Conservation (phyloP, 2,113 vertebrate genomes). For the Stomatorhinus ivindoensis region DNA sequence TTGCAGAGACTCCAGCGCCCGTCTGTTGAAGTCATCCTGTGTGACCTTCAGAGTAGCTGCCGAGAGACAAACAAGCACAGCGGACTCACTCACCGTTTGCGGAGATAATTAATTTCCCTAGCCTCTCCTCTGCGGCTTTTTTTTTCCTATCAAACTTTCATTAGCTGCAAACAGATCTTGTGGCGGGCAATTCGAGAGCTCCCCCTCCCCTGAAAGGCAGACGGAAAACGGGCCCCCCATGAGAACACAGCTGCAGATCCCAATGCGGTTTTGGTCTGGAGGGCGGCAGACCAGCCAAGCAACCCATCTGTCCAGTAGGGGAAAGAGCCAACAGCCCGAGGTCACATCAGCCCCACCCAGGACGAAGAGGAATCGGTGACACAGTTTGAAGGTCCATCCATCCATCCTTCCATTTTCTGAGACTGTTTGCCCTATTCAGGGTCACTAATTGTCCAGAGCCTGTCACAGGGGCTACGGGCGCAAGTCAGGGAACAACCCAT, state of each 20-base stretch:
- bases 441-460: neutral
- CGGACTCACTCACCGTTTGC: neutral
- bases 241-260: neutral
- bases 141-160: neutral
- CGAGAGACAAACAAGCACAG: conserved; percentile 22
- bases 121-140: neutral
- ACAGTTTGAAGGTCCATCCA: neutral
- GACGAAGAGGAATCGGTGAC: neutral
- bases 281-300: neutral
- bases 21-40: conserved; percentile 56
- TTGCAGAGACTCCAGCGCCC: conserved; percentile 47
- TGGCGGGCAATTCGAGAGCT: neutral
- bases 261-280: neutral
- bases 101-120: neutral
- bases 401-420: neutral
- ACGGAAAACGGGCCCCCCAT: neutral
- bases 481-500: neutral
- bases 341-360: neutral
- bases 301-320: neutral
- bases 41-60: conserved; percentile 56
- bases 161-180: neutral
- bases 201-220: neutral
- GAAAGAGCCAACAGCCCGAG: neutral
- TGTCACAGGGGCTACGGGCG: neutral
- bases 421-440: neutral